Base-by-base conservation (phyloP, 1,140 invertebrate genomes). In the Zaprionus nigranus region DNA sequence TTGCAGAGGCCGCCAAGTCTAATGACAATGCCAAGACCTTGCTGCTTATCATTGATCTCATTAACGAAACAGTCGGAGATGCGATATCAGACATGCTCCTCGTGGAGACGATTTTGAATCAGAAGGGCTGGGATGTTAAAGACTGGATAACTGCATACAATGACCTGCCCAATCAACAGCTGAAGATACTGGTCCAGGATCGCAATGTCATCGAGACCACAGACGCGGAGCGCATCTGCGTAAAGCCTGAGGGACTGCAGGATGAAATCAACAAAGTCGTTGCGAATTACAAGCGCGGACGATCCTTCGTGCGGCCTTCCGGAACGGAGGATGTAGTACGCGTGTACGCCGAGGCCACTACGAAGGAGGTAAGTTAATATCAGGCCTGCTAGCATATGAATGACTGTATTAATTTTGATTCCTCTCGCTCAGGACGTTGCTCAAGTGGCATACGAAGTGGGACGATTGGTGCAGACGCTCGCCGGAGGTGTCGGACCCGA, bases 301-400 rank as follows among this genome's bases (percentile, higher is more conserved):
- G 98, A 68, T 94, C 97, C 15, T 99, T 99, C 94, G 97, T 99
- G 0, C 94, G 99, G 69, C 97, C 99, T 1, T 99, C 98, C 0
- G 99, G 99, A 43, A 99, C 99, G 24, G 99, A 99, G 94, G 98
- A 99, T 93, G 94, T 99, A 30, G 97, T 99, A 2, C 94, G 99
- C 67, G 96, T 99, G 0, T 99, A 99, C 94, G 97, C 98, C 0
- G 99, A 99, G 94, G 98, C 98, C 6, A 95, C 96, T 30, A 97
- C 96, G 2, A 94, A 96, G 90, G 92, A 94, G 86, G 94, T 94
- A 75, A 84, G 24, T 40, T 34, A 17, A 24, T 5, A 51, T 20
- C 46, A 9, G 6, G 40, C 49, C 13, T 59, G 5, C 13, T 22
- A 26, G 17, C 3, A n/a, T 15, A 54, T 56, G 15, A 15, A 20